Evolutionary conservation across 1,140 invertebrate genomes (phyloP), one percentile per base, ranked within the genome.

Genomic region (Pollicipes pollicipes): DNA sequence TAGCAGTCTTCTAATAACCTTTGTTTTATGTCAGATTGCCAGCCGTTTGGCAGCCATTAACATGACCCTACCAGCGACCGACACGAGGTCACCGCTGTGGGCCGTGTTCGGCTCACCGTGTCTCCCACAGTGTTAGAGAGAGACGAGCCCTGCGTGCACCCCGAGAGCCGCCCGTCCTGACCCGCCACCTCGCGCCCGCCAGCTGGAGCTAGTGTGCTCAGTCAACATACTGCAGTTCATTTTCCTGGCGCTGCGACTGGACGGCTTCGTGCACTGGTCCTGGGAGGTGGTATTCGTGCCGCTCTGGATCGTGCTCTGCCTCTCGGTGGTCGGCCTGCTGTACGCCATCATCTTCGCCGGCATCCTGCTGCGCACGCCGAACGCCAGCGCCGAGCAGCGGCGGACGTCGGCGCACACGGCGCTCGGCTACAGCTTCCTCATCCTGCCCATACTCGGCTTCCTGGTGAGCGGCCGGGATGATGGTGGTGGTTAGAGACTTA

Each of bases 201-300:
- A 68, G 66, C 66, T 31, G 29, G 66, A 68, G 30, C 37, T 69
- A 35, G 35, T 35, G 35, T 94, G 94, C 81, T 91, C 95, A 69
- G 93, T 97, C 0, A 98, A 98, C 82, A 90, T 97, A 71, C 81
- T 98, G 68, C 95, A 98, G 79, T 97, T 98, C 80, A 93, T 98
- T 76, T 97, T 98, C 78, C 79, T 98, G 73, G 93, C 95, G 21
- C 81, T 99, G 68, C 87, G 91, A 80, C 81, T 98, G 73, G 96
- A 99, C 81, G 83, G 85, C 30, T 93, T 75, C 77, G 94, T 98
- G 70, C 84, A 83, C n/a, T 99, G 96, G 96, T 92, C 89, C 66
- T 98, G 95, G 95, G 94, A 96, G 81, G 91, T 84, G 72, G 94
- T 98, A 6, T 97, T 99, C 84, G 95, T 98, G 69, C 96, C 96